Base-by-base conservation (phyloP, 37 sponge, comb jelly and placozoan genomes). In the Crambe crambe region DNA sequence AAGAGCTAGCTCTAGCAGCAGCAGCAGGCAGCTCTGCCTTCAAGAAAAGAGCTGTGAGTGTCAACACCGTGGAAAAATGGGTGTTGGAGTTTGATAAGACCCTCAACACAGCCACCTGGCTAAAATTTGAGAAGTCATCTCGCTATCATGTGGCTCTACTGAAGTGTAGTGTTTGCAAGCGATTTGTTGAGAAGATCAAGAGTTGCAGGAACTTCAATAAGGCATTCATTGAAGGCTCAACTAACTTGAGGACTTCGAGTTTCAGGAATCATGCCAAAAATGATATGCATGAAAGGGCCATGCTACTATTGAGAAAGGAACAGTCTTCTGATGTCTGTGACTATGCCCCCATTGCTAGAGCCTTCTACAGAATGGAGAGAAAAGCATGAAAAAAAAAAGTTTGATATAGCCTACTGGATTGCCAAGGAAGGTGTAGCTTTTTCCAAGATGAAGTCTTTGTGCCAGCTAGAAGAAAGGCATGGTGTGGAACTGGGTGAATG, bases 391-490 rank as follows among this genome's bases (percentile, higher is more conserved):
- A 73, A 68, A 58, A 6, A 58, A 0, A 85, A 85, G 57, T 78
- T 85, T 26, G 86, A 85, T 29, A 63, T 77, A 0, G 80, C 80
- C 12, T 86, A 79, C 69, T 25, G 72, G 75, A 79, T 79, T 18
- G 73, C 74, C 44, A 85, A 85, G 34, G 74, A 85, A 42, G 57
- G 56, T n/a, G 18, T 85, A 20, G 64, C 86, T 5, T 73, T 71
- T 25, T 23, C 65, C 22, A 85, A 85, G 57, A 85, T 78, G 86
- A 58, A 62, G 35, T 54, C 86, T 68, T 29, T 85, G 8, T 85
- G 86, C 27, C 51, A 85, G 36, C 72, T 85, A 17, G 79, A 85
- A 58, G 86, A 85, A 66, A 70, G 76, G 25, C 86, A 85, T 63
- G 73, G 79, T 40, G 86, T 77, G 20, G 79, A 85, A 30, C 34